Evolutionary conservation across 1,140 invertebrate genomes (phyloP), one percentile per base, ranked within the genome.

Genomic region (Rhagoletis pomonella): DNA sequence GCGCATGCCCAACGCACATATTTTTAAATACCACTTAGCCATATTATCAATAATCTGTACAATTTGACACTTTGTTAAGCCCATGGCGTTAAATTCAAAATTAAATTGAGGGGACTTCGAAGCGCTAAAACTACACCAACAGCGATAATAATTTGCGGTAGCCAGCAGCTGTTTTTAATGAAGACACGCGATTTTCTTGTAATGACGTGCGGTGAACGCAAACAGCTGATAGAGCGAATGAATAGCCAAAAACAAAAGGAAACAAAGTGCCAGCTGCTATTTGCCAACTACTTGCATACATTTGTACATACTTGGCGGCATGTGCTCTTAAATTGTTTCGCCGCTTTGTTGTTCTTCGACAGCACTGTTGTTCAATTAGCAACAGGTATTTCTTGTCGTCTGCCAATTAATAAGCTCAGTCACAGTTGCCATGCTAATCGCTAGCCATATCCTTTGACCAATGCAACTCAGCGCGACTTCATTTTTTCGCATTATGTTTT

Each of bases 361-460:
- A 81, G 42, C 42, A 29, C 19, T 81, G 73, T n/a, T 19, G 73
- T 29, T 81, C 73, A 81, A 81, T 81, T 81, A 81, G 73, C 42
- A 81, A 81, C 73, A 81, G 73, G 73, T 81, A 81, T 81, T 55
- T 81, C 73, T 81, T 81, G 73, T 81, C 73, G 73, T 81, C 73
- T 55, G 73, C 47, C 73, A 81, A 81, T 81, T 81, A 81, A 81
- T 81, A 81, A 73, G 50, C 73, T 29, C 19, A 19, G 29, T 29
- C 29, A 58, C 73, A 7, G 17, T 55, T 81, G 73, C 50, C 50
- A 81, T 81, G 47, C 73, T 81, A 19, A 81, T 62, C 60, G 60
- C n/a, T 14, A 29, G 29, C 29, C n/a, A n/a, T n/a, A 10, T 62
- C 60, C 60, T 62, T 12, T n/a, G 12, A 62, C 9, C 60, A 62